phyloP scores from a whole-genome alignment of 1,140 invertebrate species.

The Cyclargus thomasi region DNA sequence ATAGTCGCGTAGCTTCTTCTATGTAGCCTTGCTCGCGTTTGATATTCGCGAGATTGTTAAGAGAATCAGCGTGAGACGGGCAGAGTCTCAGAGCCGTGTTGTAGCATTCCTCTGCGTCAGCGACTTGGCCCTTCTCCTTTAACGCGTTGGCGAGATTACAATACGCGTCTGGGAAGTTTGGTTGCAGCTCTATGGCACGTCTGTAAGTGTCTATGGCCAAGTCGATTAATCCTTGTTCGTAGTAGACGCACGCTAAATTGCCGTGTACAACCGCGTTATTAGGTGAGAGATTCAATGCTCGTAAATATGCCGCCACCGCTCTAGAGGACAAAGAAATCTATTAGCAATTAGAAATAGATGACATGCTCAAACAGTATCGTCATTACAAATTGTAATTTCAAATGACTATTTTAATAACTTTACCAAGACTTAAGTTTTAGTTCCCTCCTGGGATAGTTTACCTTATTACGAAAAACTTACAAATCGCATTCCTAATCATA shows the following conservation, averaged over 20 bases:
- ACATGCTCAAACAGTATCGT: no score
- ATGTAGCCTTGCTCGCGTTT: slow-evolving; percentile 93
- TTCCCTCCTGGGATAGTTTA: no score
- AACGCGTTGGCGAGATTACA: slow-evolving; percentile 99
- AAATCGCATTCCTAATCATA: no score
- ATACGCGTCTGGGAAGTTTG: slow-evolving; percentile 99
- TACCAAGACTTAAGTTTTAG: no score
- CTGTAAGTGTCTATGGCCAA: slow-evolving; percentile 98
- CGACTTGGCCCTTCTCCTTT: slow-evolving; percentile 96
- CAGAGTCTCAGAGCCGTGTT: slow-evolving; percentile 96
- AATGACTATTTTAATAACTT: no score
- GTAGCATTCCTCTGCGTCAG: slow-evolving; percentile 98
- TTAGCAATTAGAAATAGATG: neutral
- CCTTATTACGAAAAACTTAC: no score
- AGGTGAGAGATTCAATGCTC: slow-evolving; percentile 95
- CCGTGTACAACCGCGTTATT: slow-evolving; percentile 99
- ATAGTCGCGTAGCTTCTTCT: slow-evolving; percentile 96
- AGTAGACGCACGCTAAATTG: slow-evolving; percentile 99
- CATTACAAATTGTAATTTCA: no score
- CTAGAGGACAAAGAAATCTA: slow-evolving; percentile 76
- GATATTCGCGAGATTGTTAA: slow-evolving; percentile 97
- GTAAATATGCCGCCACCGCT: slow-evolving; percentile 97
- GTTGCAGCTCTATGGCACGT: slow-evolving; percentile 97
- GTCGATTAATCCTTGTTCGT: slow-evolving; percentile 99
- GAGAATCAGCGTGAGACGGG: slow-evolving; percentile 97